These are phyloP conservation scores for Microhierax caerulescens DNA, from an alignment of 2,797 vertebrate species.

Conservation along the genomic window DNA sequence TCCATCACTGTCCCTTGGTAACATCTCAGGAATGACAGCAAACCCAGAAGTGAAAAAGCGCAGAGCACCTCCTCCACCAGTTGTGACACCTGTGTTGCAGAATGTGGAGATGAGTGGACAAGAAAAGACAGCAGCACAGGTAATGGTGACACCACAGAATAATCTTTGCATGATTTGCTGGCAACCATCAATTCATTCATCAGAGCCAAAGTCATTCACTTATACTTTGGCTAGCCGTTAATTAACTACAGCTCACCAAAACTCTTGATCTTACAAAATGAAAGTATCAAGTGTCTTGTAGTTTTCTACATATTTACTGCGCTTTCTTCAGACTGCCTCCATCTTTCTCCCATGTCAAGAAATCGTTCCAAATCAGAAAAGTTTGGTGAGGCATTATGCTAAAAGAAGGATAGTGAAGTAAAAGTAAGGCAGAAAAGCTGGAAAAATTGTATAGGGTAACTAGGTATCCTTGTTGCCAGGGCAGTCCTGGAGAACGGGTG, in stretches of 20 bases:
- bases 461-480: background rate
- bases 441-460: background rate
- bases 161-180: background rate
- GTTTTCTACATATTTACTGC: background rate
- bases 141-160: slow-evolving; percentile 39
- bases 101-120: background rate
- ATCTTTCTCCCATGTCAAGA: background rate
- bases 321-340: background rate
- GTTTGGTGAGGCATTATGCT: background rate
- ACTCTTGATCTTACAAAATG: background rate
- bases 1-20: slow-evolving; percentile 87
- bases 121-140: slow-evolving; percentile 73
- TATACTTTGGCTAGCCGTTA: background rate
- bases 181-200: background rate
- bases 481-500: background rate
- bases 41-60: slow-evolving; percentile 88
- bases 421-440: background rate
- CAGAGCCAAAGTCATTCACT: background rate
- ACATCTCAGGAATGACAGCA: slow-evolving; percentile 81
- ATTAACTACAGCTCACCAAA: background rate
- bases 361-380: background rate
- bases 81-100: background rate
- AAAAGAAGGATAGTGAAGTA: background rate
- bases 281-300: background rate
- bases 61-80: slow-evolving; percentile 86